A percentile compares a stretch with the other conserved stretches of the same genome.
phyloP scores from a whole-genome alignment of 2,888 invertebrate genomes.

The Troides helena region DNA sequence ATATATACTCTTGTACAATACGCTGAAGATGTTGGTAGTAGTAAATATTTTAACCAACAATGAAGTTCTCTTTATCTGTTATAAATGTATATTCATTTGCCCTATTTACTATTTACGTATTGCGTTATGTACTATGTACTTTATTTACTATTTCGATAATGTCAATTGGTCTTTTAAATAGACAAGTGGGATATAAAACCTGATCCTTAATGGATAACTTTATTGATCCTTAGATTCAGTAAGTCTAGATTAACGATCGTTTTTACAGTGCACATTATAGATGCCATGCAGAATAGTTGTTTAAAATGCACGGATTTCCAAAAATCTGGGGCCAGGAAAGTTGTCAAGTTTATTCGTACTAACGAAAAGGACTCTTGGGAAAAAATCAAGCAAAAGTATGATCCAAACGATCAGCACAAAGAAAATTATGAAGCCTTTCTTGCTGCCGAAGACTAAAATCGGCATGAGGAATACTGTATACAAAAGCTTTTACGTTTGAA shows the following conservation, averaged over 20 bases:
- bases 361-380: constrained; percentile 84
- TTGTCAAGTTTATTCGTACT: constrained; percentile 82
- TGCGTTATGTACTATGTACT: too few species aligned
- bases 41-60: too few species aligned
- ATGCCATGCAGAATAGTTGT: constrained; percentile 85
- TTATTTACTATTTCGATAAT: too few species aligned
- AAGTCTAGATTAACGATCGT: neutral
- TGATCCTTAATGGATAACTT: too few species aligned
- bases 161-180: too few species aligned
- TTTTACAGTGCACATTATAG: constrained; percentile 81
- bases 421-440: constrained; percentile 78
- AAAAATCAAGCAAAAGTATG: constrained; percentile 83
- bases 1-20: too few species aligned
- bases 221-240: too few species aligned
- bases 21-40: too few species aligned
- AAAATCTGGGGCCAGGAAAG: constrained; percentile 81
- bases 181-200: too few species aligned
- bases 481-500: neutral
- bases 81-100: too few species aligned
- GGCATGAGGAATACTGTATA: neutral
- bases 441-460: constrained; percentile 39
- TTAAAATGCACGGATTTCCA: constrained; percentile 85
- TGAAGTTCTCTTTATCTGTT: too few species aligned
- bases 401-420: constrained; percentile 83
- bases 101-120: too few species aligned